Conservation (phyloP, 2,888 invertebrate genomes). For the Meta bourneti region DNA sequence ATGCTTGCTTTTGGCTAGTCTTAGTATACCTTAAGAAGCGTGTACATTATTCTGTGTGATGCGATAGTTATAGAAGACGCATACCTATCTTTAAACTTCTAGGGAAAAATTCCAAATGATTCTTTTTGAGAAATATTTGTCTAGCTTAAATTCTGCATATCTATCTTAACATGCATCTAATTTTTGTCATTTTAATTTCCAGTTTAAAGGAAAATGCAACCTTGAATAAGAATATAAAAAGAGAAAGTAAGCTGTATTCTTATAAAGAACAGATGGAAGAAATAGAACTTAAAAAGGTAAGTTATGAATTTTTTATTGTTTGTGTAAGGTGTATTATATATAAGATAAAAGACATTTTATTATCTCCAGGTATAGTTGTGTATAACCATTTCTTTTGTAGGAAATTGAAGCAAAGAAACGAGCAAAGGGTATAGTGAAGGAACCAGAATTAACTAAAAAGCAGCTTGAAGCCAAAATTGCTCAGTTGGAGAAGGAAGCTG, state of each 20-base stretch:
- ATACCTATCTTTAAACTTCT: too few relatives aligned
- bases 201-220: constrained; percentile 80
- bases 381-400: constrained; percentile 63
- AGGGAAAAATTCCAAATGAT: too few relatives aligned
- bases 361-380: not conserved
- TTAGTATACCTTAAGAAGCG: too few relatives aligned
- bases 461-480: constrained; percentile 94
- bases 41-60: too few relatives aligned
- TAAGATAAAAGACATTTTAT: not conserved
- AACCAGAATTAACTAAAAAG: constrained; percentile 88
- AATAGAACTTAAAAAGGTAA: constrained; percentile 88
- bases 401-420: constrained; percentile 93
- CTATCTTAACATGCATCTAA: too few relatives aligned
- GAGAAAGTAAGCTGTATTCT: constrained; percentile 97
- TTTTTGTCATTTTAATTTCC: not conserved
- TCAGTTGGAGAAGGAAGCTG: constrained; percentile 91
- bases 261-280: constrained; percentile 98
- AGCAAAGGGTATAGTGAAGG: constrained; percentile 82
- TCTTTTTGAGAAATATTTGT: too few relatives aligned
- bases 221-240: constrained; percentile 87
- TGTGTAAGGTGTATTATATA: not conserved
- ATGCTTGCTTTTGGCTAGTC: too few relatives aligned
- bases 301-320: not conserved
- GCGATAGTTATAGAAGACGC: too few relatives aligned
- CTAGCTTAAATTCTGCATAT: too few relatives aligned